These are phyloP conservation scores for Blennius ocellaris DNA, from an alignment of 2,113 vertebrate species.

Conservation along the genomic window DNA sequence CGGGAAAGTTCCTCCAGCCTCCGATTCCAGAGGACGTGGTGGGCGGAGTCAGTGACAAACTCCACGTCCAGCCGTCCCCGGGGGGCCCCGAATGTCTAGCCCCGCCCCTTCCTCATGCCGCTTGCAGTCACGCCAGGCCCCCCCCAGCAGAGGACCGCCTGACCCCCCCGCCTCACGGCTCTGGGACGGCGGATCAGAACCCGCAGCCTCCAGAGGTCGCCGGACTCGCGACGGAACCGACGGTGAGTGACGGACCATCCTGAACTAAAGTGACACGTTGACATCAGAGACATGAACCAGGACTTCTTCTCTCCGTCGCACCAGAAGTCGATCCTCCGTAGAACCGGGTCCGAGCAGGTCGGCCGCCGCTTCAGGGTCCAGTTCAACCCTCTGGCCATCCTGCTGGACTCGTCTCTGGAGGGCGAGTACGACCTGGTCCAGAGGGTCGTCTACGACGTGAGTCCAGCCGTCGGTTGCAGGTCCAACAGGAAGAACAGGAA, in stretches of 20 bases:
- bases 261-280: not conserved
- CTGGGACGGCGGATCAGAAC: slow-evolving; percentile 81
- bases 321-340: slow-evolving; percentile 91
- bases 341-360: slow-evolving; percentile 85
- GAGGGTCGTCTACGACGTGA: slow-evolving; percentile 96
- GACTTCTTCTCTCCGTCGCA: not conserved
- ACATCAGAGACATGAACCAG: too few species aligned
- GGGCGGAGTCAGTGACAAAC: not conserved
- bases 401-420: slow-evolving; percentile 95
- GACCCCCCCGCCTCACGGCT: slow-evolving; percentile 89
- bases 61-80: not conserved
- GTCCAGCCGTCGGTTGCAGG: slow-evolving; percentile 13
- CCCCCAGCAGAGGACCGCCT: slow-evolving; percentile 55
- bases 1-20: slow-evolving; percentile 60
- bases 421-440: slow-evolving; percentile 97
- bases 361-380: slow-evolving; percentile 88
- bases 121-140: slow-evolving; percentile 28
- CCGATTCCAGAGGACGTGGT: slow-evolving; percentile 53
- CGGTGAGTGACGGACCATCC: slow-evolving; percentile 75
- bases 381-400: slow-evolving; percentile 93
- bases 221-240: slow-evolving; percentile 85
- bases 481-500: not conserved
- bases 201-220: slow-evolving; percentile 90
- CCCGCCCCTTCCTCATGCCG: slow-evolving; percentile 72
- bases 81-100: slow-evolving; percentile 59